Conservation (phyloP, 2,888 invertebrate genomes). For the Dolomedes plantarius region DNA sequence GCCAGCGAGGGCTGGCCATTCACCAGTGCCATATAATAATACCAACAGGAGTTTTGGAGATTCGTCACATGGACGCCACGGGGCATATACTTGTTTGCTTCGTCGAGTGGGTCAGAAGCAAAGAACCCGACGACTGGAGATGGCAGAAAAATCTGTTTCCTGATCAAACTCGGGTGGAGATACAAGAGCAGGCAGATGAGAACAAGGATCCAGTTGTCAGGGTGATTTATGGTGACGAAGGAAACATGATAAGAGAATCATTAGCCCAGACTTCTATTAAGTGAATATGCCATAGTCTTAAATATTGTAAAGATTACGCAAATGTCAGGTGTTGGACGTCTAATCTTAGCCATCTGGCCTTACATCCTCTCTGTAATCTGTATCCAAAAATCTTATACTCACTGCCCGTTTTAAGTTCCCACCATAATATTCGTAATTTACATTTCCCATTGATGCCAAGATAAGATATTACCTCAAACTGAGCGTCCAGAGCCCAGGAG, state of each 20-base stretch:
- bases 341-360: too few relatives aligned
- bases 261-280: neutral
- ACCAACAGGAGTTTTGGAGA: slow-evolving; percentile 6
- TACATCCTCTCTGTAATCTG: too few relatives aligned
- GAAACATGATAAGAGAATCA: neutral
- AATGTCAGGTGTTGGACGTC: too few relatives aligned
- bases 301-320: too few relatives aligned
- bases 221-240: neutral
- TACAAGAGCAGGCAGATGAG: neutral
- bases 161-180: neutral
- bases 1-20: neutral
- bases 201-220: neutral
- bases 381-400: too few relatives aligned
- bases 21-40: neutral
- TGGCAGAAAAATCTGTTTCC: neutral
- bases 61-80: neutral
- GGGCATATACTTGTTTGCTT: neutral
- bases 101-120: neutral
- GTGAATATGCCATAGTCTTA: too few relatives aligned
- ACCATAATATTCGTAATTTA: too few relatives aligned
- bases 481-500: too few relatives aligned
- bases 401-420: too few relatives aligned
- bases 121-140: slow-evolving; percentile 4
- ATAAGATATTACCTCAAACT: too few relatives aligned
- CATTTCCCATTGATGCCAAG: too few relatives aligned